phyloP scores from a whole-genome alignment of 2,797 vertebrate genomes.

The Smutsia temminckii region DNA sequence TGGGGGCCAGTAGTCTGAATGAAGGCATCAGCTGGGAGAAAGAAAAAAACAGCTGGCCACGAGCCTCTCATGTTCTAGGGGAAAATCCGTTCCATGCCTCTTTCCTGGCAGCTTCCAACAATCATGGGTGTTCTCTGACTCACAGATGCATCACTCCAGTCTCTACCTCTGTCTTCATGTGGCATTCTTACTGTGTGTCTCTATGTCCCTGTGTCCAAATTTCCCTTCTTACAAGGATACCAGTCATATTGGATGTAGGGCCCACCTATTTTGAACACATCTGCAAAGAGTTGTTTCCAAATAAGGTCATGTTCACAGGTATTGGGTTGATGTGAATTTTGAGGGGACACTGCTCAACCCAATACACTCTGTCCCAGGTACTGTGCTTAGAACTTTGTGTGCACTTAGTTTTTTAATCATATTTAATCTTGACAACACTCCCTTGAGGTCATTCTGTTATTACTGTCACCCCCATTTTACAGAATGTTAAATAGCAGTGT shows the following conservation, averaged over 20 bases:
- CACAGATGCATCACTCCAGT: fast-evolving
- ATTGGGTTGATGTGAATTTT: background rate
- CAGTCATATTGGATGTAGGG: constrained; percentile 9
- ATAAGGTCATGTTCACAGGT: background rate
- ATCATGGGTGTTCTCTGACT: background rate
- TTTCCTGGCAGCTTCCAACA: background rate
- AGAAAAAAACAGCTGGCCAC: background rate
- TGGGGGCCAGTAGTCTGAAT: background rate
- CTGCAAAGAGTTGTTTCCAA: constrained; percentile 50
- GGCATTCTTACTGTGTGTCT: background rate
- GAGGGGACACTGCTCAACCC: background rate
- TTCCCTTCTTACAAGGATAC: background rate
- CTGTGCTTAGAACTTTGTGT: background rate
- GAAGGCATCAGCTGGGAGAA: too few relatives aligned
- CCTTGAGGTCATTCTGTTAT: background rate
- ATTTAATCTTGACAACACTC: background rate
- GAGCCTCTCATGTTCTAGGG: background rate
- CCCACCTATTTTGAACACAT: background rate
- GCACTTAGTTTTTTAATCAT: background rate
- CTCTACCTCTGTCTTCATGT: background rate
- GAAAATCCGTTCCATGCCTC: background rate
- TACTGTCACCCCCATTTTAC: background rate
- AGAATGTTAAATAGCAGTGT: background rate
- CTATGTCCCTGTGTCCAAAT: background rate
- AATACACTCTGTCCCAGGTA: background rate